Conservation (phyloP, 2,888 invertebrate species). For the Torymus auratus region DNA sequence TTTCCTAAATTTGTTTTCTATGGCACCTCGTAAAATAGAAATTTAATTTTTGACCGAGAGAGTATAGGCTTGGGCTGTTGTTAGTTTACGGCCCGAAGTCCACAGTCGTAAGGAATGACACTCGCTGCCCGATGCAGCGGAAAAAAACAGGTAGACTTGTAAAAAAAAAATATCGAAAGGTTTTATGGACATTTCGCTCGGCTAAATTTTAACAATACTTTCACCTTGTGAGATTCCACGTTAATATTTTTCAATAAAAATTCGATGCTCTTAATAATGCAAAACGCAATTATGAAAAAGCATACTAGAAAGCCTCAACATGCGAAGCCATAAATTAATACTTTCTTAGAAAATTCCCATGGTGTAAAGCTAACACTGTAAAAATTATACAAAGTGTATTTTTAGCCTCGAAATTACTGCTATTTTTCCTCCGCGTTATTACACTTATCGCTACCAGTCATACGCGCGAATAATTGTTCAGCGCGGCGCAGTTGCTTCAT, state of each 20-base stretch:
- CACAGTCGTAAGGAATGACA: constrained; percentile 3
- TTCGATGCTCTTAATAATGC: too few relatives aligned
- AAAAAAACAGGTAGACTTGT: constrained; percentile 6
- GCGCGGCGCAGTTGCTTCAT: constrained; percentile 11
- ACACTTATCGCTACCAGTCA: too few relatives aligned
- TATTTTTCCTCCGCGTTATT: too few relatives aligned
- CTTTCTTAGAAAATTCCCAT: constrained; percentile 1
- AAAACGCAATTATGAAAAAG: neutral
- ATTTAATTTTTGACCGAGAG: constrained; percentile 40
- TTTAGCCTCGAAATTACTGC: too few relatives aligned
- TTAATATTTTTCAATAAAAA: too few relatives aligned
- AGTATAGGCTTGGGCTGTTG: constrained; percentile 18
- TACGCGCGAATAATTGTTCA: constrained; percentile 13
- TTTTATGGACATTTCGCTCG: too few relatives aligned
- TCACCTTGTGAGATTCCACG: too few relatives aligned
- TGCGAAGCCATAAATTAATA: neutral
- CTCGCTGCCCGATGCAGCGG: neutral
- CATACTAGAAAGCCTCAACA: neutral
- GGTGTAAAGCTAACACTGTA: neutral
- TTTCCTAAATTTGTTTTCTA: constrained; percentile 51
- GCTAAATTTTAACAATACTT: too few relatives aligned
- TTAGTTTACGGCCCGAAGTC: constrained; percentile 32
- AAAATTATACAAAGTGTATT: neutral
- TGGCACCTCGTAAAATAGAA: constrained; percentile 54
- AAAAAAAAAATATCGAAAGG: too few relatives aligned